phyloP scores from a whole-genome alignment of 2,113 vertebrate genomes.

The Baryphthengus martii region DNA sequence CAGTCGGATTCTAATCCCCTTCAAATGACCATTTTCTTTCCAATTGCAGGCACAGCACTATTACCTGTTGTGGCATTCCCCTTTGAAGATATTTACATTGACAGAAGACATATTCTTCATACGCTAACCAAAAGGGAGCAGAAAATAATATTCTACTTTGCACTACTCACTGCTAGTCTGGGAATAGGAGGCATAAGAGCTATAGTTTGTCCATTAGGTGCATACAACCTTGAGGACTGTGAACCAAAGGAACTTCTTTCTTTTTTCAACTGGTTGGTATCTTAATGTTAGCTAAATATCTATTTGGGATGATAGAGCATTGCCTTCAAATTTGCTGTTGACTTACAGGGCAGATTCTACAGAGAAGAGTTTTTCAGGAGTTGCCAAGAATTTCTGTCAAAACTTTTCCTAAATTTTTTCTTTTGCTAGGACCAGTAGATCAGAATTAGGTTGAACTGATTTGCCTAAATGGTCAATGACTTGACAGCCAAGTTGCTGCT shows the following conservation, averaged over 20 bases:
- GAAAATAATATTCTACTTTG: slow-evolving; percentile 81
- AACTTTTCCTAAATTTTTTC: background rate
- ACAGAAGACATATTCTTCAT: slow-evolving; percentile 76
- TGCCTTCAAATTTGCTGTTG: background rate
- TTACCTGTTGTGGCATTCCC: slow-evolving; percentile 88
- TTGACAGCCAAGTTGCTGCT: background rate
- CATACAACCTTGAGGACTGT: slow-evolving; percentile 77
- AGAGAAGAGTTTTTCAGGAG: no score
- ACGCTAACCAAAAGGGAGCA: slow-evolving; percentile 73
- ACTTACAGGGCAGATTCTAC: background rate
- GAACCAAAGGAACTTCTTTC: slow-evolving; percentile 77
- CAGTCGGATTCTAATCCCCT: background rate
- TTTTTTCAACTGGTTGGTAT: slow-evolving; percentile 89
- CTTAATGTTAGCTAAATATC: background rate
- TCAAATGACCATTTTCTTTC: background rate
- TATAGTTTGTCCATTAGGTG: slow-evolving; percentile 80
- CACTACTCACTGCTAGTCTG: slow-evolving; percentile 80
- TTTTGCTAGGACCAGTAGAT: background rate
- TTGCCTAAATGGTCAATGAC: background rate
- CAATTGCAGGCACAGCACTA: slow-evolving; percentile 81
- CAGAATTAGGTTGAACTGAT: background rate
- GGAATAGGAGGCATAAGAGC: slow-evolving; percentile 86
- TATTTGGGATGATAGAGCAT: background rate
- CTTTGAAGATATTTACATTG: slow-evolving; percentile 85
- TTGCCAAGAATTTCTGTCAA: background rate